Percentiles rank a stretch among this genome's conserved stretches.
Conservation (phyloP, 2,113 vertebrate genomes). For the Clarias macrocephalus region DNA sequence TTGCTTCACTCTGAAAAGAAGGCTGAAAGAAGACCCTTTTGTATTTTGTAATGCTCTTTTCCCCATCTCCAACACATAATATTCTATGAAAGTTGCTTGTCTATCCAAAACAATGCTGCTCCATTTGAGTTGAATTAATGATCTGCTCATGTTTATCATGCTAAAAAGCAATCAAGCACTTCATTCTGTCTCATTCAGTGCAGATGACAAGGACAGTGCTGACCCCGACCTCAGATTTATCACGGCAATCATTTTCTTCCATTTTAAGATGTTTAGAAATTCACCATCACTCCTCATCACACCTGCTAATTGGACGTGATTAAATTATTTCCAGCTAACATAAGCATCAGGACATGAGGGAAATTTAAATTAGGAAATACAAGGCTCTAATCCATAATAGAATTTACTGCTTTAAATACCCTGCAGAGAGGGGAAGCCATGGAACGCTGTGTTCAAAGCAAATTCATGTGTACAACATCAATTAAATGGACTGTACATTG, state of each 20-base stretch:
- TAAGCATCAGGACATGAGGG: not conserved
- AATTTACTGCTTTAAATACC: slow-evolving; percentile 16
- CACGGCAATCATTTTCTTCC: slow-evolving; percentile 27
- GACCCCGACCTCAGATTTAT: slow-evolving; percentile 1
- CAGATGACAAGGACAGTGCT: not conserved
- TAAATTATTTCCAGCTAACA: slow-evolving; percentile 40
- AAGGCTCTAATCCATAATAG: not conserved
- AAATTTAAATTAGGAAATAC: slow-evolving; percentile 8
- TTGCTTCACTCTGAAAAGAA: not conserved
- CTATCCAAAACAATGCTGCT: slow-evolving; percentile 16
- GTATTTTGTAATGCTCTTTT: slow-evolving; percentile 32
- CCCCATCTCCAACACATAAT: not conserved
- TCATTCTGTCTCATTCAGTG: not conserved
- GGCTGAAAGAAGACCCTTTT: slow-evolving; percentile 25
- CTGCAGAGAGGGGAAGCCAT: not conserved
- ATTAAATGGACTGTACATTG: not conserved
- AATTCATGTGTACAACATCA: not conserved
- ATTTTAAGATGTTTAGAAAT: slow-evolving; percentile 42
- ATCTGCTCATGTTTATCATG: slow-evolving; percentile 30
- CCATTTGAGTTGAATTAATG: slow-evolving; percentile 27
- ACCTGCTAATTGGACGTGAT: slow-evolving; percentile 34
- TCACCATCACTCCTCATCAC: slow-evolving; percentile 20
- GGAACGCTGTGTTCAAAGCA: too few relatives aligned
- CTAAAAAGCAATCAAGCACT: slow-evolving; percentile 14
- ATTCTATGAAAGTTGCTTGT: not conserved